phyloP scores from a whole-genome alignment of 2,113 vertebrate genomes.

The Crotalus horridus region DNA sequence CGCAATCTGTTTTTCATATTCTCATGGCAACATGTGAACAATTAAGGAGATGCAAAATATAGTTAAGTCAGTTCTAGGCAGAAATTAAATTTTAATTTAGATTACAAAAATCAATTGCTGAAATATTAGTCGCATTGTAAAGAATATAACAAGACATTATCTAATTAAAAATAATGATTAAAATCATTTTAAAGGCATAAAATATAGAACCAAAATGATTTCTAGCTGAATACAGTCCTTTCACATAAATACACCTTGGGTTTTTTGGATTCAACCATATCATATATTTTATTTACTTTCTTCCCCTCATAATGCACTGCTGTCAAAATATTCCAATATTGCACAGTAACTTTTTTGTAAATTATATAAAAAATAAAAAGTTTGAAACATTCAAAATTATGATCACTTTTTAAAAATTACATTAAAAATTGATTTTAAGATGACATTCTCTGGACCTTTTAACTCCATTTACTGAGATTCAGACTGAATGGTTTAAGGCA shows the following conservation, averaged over 20 bases:
- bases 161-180: constrained; percentile 54
- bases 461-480: not conserved
- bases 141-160: constrained; percentile 34
- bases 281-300: constrained; percentile 12
- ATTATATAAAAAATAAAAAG: constrained; percentile 58
- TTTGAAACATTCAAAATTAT: constrained; percentile 51
- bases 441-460: constrained; percentile 50
- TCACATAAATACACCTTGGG: not conserved
- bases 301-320: constrained; percentile 16
- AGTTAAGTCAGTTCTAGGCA: not conserved
- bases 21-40: not conserved
- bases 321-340: constrained; percentile 62
- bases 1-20: not conserved
- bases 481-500: constrained; percentile 68
- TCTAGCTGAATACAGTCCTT: constrained; percentile 43
- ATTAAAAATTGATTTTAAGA: constrained; percentile 54
- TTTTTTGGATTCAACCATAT: constrained; percentile 17
- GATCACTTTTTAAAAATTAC: constrained; percentile 63
- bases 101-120: constrained; percentile 18
- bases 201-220: constrained; percentile 52
- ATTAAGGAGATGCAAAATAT: not conserved
- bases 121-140: constrained; percentile 32
- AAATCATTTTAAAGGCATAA: constrained; percentile 58
- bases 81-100: constrained; percentile 9
- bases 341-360: constrained; percentile 63